Base-by-base conservation (phyloP, 2,888 invertebrate genomes). In the Eueremaeus valkanovi region DNA sequence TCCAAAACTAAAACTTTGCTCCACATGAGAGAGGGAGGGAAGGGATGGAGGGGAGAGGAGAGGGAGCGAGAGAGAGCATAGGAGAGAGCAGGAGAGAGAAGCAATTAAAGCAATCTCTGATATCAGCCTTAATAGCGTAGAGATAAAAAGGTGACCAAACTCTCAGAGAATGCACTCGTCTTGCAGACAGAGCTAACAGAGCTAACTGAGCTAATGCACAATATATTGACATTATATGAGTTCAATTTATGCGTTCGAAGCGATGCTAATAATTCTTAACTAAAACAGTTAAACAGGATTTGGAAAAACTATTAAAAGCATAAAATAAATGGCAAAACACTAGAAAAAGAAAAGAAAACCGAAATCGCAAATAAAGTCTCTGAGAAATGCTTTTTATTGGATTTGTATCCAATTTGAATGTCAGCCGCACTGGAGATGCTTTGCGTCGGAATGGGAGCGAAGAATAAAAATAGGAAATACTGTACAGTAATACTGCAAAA, bases 91-190 rank as follows among this genome's bases (percentile, higher is more conserved):
- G n/a, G n/a, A n/a, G 68, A 68, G 36, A 68, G 68, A 68, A 68
- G 68, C 68, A 68, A 68, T 68, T 68, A 68, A 68, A 24, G 68
- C 68, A 68, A 68, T 68, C 68, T 42, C 68, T 42, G 40, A 68
- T 68, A 68, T 68, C 68, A 68, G 42, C 68, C 68, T 24, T 42
- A 68, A 42, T 40, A 40, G 24, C 31, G 3, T 9, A 42, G 13
- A 68, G 40, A 68, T 66, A 68, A 68, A 68, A 68, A 42, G 68
- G 68, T 68, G 42, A 68, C 68, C 36, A 68, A 68, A 68, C 42
- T 68, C 42, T 68, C 33, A 68, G 0, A 24, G 36, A 42, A 21
- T 68, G 21, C 24, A 51, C n/a, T 24, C 2, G 51, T 21, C 3
- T 3, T 51, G 11, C 16, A 16, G 8, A 16, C 29, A 16, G n/a